Base-by-base conservation (phyloP, 2,888 invertebrate genomes). In the Pemphredon lugubris region DNA sequence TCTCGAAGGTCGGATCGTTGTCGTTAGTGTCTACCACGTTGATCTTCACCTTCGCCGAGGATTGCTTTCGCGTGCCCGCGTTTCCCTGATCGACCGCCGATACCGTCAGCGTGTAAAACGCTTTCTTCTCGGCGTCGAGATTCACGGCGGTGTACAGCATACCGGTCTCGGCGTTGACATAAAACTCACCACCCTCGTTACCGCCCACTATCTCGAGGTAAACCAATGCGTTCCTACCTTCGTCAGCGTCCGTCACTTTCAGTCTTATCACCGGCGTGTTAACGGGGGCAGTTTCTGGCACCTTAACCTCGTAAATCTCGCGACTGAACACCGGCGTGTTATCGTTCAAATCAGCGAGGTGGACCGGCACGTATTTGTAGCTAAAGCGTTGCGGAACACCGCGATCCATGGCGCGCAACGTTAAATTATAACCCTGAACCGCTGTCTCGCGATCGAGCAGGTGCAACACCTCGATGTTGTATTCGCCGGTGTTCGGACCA, bases 11-110 rank as follows among this genome's bases (percentile, higher is more conserved):
- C 0, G 98, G 98, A 84, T 97, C 95, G 90, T 98, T 98, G 90
- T 98, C 98, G 90, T 99, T 98, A 57, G 96, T 95, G 90, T 98
- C 98, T 57, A 95, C 91, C 2, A 98, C 94, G 84, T 95, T 93
- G 53, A 98, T 94, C 90, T 96, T 95, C 0, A 98, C 96, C 91
- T 96, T 96, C 0, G 97, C 97, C 0, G 97, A 96, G 2, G 96
- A 96, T 87, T 96, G 96, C 83, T 96, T 95, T 50, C 96, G 91
- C 11, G 95, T 94, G 1, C 96, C 96, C 0, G 94, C 93, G 87
- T 96, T 95, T 0, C 96, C 95, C 86, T 96, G 96, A 89, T 97
- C 97, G 34, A 96, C 94, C 0, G 97, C 97, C 6, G 96, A 95
- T 7, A 98, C 96, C 0, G 97, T 97, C 42, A 98, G 91, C 13